Evolutionary conservation across 2,113 vertebrate genomes (phyloP), one percentile per base, ranked within the genome.

Genomic region (Passer montanus): DNA sequence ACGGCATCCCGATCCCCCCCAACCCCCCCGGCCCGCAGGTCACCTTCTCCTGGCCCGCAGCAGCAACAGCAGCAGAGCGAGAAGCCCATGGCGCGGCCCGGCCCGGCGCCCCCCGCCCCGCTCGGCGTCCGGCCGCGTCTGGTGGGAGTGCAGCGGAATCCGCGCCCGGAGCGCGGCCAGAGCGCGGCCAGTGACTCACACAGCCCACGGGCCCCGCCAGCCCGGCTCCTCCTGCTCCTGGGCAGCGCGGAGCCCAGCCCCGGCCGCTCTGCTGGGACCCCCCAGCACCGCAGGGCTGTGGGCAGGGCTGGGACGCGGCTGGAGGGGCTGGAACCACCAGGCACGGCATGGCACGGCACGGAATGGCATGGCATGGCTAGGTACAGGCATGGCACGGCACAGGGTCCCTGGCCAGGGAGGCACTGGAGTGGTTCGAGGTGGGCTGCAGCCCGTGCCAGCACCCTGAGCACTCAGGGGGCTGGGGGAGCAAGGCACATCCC

Each of bases 161-260:
- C 39, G 64, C 2, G 62, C 62, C 73, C 46, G 84, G 73, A 87
- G 53, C 33, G 63, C 73, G 84, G 74, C 84, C 64, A 19, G 66
- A 87, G 58, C 58, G 30, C 58, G 85, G 75, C 66, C 85, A 12
- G 75, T 88, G 85, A 88, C 66, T 88, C 85, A 88, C 56, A 26
- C 66, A 55, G 85, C 85, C 75, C 85, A 79, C 85, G 85, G 84
- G 41, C 75, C 11, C 49, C 49, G 75, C 85, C 75, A 63, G 85
- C 85, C 41, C 75, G 85, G 75, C 85, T 79, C 85, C 75, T 87
- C 85, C 85, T 87, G 85, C 47, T 62, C 13, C 23, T 4, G 49
- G 74, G 56, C 56, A 63, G 47, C 28, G 46, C 0, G 19, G 23
- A 53, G 64, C 64, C 66, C 84, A 63, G 5, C 49, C 85, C 75